Percentiles rank a stretch among this genome's conserved stretches.
phyloP scores from a whole-genome alignment of 2,888 invertebrate species.

The Cephus pygmeus region DNA sequence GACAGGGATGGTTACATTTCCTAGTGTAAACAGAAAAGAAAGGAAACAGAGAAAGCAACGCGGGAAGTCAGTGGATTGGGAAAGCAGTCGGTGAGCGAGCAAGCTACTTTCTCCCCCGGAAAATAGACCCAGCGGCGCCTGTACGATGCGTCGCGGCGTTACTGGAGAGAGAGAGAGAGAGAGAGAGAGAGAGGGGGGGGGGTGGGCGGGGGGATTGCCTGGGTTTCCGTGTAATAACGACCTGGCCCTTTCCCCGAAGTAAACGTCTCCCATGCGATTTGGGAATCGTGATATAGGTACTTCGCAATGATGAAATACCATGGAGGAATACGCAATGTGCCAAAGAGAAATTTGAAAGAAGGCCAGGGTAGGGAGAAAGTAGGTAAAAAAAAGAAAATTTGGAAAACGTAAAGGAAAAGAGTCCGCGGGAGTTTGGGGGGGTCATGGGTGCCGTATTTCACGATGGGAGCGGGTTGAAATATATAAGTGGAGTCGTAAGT shows the following conservation, averaged over 20 bases:
- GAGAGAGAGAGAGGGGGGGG: background rate
- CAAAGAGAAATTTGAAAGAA: background rate
- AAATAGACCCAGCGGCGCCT: background rate
- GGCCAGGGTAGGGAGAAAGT: slow-evolving; percentile 9
- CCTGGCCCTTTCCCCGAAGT: background rate
- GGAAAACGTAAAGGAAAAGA: slow-evolving; percentile 10
- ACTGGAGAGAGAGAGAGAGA: background rate
- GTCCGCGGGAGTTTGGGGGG: background rate
- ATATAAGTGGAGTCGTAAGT: slow-evolving; percentile 17
- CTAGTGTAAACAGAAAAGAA: background rate
- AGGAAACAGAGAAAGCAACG: background rate
- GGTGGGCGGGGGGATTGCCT: background rate
- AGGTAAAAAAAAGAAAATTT: slow-evolving; percentile 10
- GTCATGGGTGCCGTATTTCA: background rate
- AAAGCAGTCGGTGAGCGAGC: background rate
- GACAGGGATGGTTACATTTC: background rate
- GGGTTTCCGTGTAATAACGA: background rate
- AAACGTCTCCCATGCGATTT: background rate
- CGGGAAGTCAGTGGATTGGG: background rate
- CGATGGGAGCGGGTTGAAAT: slow-evolving; percentile 17
- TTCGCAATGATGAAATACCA: background rate
- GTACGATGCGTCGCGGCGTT: background rate
- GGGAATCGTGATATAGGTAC: background rate
- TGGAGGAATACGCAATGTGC: background rate
- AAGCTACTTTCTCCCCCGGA: background rate